Conservation (phyloP, 2,888 invertebrate species). For the Sericinus montela region DNA sequence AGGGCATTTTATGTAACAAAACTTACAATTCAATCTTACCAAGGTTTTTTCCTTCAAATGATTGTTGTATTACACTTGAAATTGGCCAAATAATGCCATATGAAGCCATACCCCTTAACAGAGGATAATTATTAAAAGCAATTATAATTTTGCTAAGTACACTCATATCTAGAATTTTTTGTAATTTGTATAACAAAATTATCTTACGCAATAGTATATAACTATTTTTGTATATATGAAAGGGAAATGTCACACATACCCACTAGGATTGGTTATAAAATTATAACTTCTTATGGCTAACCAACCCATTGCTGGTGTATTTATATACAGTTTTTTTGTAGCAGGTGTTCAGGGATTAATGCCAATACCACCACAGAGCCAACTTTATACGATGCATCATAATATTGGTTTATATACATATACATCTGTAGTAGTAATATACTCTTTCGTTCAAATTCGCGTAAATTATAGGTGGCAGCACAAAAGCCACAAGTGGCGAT, state of each 20-base stretch:
- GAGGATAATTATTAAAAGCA: slow-evolving; percentile 61
- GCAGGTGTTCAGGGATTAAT: no score
- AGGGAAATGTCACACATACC: slow-evolving; percentile 2
- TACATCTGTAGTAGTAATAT: no score
- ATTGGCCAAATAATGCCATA: slow-evolving; percentile 86
- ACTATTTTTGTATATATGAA: slow-evolving; percentile 9
- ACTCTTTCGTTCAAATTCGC: no score
- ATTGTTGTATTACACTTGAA: slow-evolving; percentile 86
- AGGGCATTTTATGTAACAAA: neutral
- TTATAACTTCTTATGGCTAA: no score
- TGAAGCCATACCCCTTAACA: slow-evolving; percentile 82
- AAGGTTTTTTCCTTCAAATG: slow-evolving; percentile 81
- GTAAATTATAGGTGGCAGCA: no score
- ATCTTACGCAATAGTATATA: slow-evolving; percentile 31
- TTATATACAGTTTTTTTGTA: no score
- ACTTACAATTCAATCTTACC: slow-evolving; percentile 55
- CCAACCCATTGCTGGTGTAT: no score
- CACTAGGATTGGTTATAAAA: no score
- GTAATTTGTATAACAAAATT: neutral
- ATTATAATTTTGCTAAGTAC: slow-evolving; percentile 49
- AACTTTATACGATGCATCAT: no score
- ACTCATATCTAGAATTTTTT: slow-evolving; percentile 37
- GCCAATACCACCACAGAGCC: no score
- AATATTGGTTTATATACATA: no score
- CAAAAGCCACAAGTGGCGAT: no score